Evolutionary conservation across 2,113 vertebrate species (phyloP), one percentile per base, ranked within the genome.

Genomic region (Pitta sordida): DNA sequence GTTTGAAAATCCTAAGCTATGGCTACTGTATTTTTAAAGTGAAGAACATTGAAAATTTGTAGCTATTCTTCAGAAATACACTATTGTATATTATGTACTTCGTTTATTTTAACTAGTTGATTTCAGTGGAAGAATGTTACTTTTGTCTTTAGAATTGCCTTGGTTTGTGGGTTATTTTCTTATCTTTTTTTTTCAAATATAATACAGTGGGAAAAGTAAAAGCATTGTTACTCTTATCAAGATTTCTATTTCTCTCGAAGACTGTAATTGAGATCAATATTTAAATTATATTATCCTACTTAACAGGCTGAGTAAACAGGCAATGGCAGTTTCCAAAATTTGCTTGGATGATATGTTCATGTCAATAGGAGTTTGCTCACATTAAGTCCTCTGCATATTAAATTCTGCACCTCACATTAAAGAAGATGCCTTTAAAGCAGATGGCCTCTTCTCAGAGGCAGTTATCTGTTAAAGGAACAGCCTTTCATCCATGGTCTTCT

Each of bases 161-260:
- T 24, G 32, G 37, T 4, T 20, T 8, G n/a, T n/a, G n/a, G n/a
- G n/a, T 2, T 1, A 15, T 8, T 4, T 1, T 4, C 8, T 5
- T 7, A 10, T 4, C 3, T 6, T 26, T 21, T 55, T 44, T 67
- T 48, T 43, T 37, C 20, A 64, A 52, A 17, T 59, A 41, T 22
- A 44, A 7, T 34, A 30, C 21, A 62, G 10, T 10, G 5, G 34
- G 37, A 49, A 86, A 87, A 75, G 16, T 43, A 23, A 46, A 86
- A 84, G 10, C 5, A 15, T 39, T 94, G 34, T 23, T 13, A 53
- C 3, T 7, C 26, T 37, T 32, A 59, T 69, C 8, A 63, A 7
- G 8, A 29, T n/a, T 78, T 62, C 20, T 68, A 20, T 81, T 67
- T 86, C 24, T 78, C 9, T 19, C 39, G 9, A 55, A 77, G 4